A percentile compares a stretch with the other conserved stretches of the same genome.
phyloP scores from a whole-genome alignment of 53 echinoderm and acorn worm species.

The Patiria pectinifera region DNA sequence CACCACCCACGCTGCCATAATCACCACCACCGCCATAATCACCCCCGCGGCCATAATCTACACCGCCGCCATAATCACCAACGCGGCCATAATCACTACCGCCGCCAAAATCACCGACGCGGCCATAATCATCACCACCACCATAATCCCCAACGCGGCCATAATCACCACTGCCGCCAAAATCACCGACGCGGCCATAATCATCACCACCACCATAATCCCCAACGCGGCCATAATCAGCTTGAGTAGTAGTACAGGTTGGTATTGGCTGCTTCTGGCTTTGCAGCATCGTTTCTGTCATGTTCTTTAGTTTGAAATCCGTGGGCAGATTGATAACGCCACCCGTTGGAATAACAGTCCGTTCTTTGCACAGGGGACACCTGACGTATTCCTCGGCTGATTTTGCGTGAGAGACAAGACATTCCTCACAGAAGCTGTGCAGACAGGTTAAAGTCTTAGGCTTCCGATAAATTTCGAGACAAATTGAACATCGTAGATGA shows the following conservation, averaged over 20 bases:
- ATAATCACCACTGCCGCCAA: too few species aligned
- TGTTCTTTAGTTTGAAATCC: background rate
- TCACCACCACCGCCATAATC: too few species aligned
- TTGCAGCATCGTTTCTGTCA: background rate
- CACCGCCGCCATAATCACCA: too few species aligned
- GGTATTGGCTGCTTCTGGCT: background rate
- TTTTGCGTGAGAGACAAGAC: background rate
- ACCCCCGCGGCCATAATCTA: too few species aligned
- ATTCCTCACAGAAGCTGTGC: background rate
- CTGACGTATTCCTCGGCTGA: background rate
- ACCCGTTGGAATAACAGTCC: background rate
- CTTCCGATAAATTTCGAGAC: background rate
- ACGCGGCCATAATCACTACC: too few species aligned
- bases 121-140: too few species aligned
- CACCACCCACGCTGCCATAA: too few species aligned
- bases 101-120: too few species aligned
- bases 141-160: too few species aligned
- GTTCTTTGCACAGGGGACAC: background rate
- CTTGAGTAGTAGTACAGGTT: background rate
- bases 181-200: too few species aligned
- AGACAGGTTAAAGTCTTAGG: background rate
- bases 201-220: too few species aligned
- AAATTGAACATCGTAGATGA: background rate
- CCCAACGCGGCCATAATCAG: too few species aligned
- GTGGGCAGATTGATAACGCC: background rate